Evolutionary conservation across 1,140 invertebrate genomes (phyloP), one percentile per base, ranked within the genome.

Genomic region (Lasaia peninsularis): DNA sequence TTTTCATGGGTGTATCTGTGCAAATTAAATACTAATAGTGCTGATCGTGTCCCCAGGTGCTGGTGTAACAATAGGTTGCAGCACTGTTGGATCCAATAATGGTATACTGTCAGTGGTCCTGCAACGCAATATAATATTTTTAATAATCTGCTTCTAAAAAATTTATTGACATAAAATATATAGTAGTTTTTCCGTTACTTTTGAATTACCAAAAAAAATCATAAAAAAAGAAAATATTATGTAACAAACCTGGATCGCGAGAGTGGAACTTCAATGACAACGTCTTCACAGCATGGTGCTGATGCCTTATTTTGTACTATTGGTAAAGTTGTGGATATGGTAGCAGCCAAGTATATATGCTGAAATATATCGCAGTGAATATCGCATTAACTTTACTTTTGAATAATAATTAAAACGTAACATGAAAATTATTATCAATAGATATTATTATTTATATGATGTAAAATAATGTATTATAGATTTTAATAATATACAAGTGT

Each of bases 101-200:
- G 86, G 83, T 54, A 88, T 88, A 56, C 75, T 86, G 55, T 86
- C 86, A 0, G 80, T 86, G n/a, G 83, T 84, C 57, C 86, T 86
- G 67, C 9, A 71, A 74, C 62, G 33, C 53, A 48, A 49, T 40
- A 35, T 1, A 20, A 52, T 2, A 5, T 1, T 0, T 16, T n/a
- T n/a, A n/a, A 31, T 32, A 10, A 0, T 33, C 3, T 12, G 1
- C 8, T 28, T 1, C 24, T n/a, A n/a, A n/a, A n/a, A n/a, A n/a
- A n/a, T n/a, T n/a, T n/a, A n/a, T n/a, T 3, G 8, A 28, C 5
- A 7, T 28, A 28, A 28, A 2, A 28, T 4, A 28, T 28, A 4
- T 4, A 6, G 24, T 7, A 6, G 8, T 28, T 28, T 28, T 28
- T 28, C 5, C 5, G 24, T 28, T 28, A 28, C 8, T 28, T 28